phyloP scores from a whole-genome alignment of 1,140 invertebrate species.

The Semibalanus balanoides region DNA sequence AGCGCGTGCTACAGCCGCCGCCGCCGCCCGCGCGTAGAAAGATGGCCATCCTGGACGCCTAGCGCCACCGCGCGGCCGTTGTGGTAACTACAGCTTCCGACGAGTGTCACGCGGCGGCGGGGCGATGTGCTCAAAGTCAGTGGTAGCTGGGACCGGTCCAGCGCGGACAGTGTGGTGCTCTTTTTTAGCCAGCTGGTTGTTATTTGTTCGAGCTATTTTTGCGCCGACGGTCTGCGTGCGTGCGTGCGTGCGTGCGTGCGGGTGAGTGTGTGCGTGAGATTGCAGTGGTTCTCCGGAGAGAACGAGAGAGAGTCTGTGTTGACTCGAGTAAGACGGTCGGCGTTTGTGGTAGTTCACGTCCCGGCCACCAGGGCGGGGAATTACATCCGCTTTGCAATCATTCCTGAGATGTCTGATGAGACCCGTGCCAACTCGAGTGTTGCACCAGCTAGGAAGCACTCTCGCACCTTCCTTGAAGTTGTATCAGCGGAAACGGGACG shows the following conservation, averaged over 20 bases:
- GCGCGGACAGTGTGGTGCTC: not conserved
- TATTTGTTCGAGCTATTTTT: not conserved
- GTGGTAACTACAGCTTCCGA: not conserved
- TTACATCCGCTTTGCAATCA: no score
- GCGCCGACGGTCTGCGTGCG: not conserved
- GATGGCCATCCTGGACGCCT: not conserved
- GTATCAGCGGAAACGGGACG: no score
- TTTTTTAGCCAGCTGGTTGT: conserved; percentile 2
- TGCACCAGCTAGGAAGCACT: no score
- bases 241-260: no score
- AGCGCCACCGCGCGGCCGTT: not conserved
- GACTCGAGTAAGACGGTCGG: no score
- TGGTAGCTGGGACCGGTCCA: not conserved
- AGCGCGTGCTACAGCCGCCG: not conserved
- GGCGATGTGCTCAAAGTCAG: not conserved
- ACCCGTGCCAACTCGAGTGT: no score
- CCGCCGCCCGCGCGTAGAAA: not conserved
- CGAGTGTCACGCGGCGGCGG: not conserved
- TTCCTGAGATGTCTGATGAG: no score
- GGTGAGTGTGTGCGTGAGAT: not conserved
- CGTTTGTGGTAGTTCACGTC: no score
- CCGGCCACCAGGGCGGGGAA: no score
- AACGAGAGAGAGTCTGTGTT: no score
- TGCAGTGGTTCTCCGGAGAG: not conserved
- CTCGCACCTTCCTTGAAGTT: no score